Evolutionary conservation across 2,797 vertebrate genomes (phyloP).

Genomic region (Micropoecilia bifurca): DNA sequence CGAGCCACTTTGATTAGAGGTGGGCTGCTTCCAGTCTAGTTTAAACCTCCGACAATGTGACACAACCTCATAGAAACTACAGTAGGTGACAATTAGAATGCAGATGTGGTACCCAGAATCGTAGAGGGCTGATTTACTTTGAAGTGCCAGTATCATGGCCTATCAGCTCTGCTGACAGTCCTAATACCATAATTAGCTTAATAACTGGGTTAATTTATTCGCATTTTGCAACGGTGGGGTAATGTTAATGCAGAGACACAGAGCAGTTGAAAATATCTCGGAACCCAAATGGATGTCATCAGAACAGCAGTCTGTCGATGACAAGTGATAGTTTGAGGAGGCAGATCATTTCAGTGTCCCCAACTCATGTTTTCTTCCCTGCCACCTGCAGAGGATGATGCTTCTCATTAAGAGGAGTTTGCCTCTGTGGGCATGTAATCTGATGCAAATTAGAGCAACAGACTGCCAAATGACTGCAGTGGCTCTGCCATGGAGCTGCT

Average conservation of each 20-base stretch:
- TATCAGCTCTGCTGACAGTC: slow-evolving; percentile 35
- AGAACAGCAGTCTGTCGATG: slow-evolving; percentile 57
- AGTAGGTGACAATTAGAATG: slow-evolving; percentile 38
- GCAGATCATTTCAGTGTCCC: slow-evolving; percentile 44
- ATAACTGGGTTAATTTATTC: slow-evolving; percentile 71
- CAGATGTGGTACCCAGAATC: slow-evolving; percentile 16
- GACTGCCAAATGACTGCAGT: slow-evolving; percentile 63
- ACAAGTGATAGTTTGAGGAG: slow-evolving; percentile 48
- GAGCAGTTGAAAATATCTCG: slow-evolving; percentile 58
- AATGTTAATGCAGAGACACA: slow-evolving; percentile 67
- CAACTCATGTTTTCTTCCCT: slow-evolving; percentile 38
- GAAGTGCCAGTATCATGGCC: slow-evolving; percentile 16
- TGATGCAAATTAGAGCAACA: slow-evolving; percentile 69
- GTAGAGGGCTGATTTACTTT: slow-evolving; percentile 30
- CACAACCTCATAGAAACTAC: slow-evolving; percentile 17
- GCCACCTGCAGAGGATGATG: slow-evolving; percentile 73
- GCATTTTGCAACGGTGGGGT: slow-evolving; percentile 49
- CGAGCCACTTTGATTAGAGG: slow-evolving; percentile 37
- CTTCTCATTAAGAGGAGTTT: slow-evolving; percentile 69
- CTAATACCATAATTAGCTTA: slow-evolving; percentile 62
- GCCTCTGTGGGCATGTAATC: slow-evolving; percentile 68
- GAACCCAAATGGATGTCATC: slow-evolving; percentile 65
- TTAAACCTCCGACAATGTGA: slow-evolving; percentile 38
- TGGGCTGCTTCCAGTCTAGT: slow-evolving; percentile 33
- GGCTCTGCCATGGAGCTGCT: slow-evolving; percentile 32